phyloP scores from a whole-genome alignment of 2,797 vertebrate species.

The Bryconaethiops microstoma region DNA sequence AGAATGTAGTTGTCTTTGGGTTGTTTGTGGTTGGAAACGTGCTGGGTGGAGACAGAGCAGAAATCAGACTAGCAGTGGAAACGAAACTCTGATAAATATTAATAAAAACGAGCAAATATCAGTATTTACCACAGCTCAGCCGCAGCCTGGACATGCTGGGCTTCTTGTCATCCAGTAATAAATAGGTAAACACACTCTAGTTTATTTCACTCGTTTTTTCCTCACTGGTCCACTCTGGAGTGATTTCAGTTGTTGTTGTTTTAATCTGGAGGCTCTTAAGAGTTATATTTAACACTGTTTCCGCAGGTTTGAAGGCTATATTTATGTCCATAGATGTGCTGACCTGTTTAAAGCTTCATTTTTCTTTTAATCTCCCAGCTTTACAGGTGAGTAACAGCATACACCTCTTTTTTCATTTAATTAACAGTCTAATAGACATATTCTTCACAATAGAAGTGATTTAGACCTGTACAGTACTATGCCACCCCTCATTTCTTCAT shows the following conservation, averaged over 20 bases:
- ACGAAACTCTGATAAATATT: neutral
- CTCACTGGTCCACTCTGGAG: neutral
- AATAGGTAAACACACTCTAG: neutral
- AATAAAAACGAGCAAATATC: neutral
- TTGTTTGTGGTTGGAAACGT: slow-evolving; percentile 13
- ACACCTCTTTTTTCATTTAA: too few relatives aligned
- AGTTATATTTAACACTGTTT: neutral
- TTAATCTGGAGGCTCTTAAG: neutral
- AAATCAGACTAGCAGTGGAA: slow-evolving; percentile 9
- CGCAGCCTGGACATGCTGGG: neutral
- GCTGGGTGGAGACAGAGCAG: slow-evolving; percentile 10
- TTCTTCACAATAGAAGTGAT: too few relatives aligned
- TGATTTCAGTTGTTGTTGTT: neutral
- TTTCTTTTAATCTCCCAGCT: too few relatives aligned
- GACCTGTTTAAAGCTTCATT: neutral
- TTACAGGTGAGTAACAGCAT: neutral
- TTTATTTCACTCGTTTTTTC: neutral
- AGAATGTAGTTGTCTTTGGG: neutral
- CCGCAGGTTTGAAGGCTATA: neutral
- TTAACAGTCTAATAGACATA: too few relatives aligned
- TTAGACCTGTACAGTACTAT: too few relatives aligned
- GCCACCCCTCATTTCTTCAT: too few relatives aligned
- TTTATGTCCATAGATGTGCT: neutral
- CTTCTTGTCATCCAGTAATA: neutral
- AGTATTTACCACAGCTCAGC: too few relatives aligned